These are phyloP conservation scores for Sebastes vulpes DNA, from an alignment of 2,797 vertebrate species.

Conservation along the genomic window DNA sequence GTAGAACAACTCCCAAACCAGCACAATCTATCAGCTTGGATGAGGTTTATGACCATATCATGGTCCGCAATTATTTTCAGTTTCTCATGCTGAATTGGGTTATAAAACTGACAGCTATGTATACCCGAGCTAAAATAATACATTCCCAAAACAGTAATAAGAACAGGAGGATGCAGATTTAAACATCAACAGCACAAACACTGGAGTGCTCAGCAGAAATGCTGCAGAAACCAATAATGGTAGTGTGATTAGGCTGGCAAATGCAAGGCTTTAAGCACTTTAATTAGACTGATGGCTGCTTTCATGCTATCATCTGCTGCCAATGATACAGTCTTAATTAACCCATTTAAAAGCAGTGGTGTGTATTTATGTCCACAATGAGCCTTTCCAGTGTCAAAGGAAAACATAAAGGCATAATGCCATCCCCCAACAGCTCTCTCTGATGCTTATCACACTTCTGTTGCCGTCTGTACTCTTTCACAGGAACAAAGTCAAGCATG, in stretches of 20 bases:
- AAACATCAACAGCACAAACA: slow-evolving; percentile 47
- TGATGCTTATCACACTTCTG: slow-evolving; percentile 60
- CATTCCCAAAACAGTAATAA: slow-evolving; percentile 51
- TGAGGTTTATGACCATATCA: slow-evolving; percentile 48
- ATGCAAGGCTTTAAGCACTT: slow-evolving; percentile 70
- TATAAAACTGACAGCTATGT: slow-evolving; percentile 60
- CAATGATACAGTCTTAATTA: slow-evolving; percentile 83
- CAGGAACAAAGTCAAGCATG: slow-evolving; percentile 1
- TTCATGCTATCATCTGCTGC: slow-evolving; percentile 82
- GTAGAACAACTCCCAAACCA: slow-evolving; percentile 44
- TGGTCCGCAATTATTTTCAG: slow-evolving; percentile 45
- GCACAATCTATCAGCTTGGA: slow-evolving; percentile 25
- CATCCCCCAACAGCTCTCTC: slow-evolving; percentile 54
- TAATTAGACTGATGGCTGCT: slow-evolving; percentile 82
- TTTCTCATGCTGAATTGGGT: slow-evolving; percentile 38
- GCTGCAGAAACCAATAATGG: slow-evolving; percentile 52
- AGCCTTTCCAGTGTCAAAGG: slow-evolving; percentile 69
- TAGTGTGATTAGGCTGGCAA: slow-evolving; percentile 68
- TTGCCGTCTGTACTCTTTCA: slow-evolving; percentile 8
- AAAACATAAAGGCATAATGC: slow-evolving; percentile 66
- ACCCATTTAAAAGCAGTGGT: slow-evolving; percentile 82
- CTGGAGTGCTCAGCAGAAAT: slow-evolving; percentile 43
- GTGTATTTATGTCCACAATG: slow-evolving; percentile 79
- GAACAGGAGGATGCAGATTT: slow-evolving; percentile 37
- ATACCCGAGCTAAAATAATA: slow-evolving; percentile 34